Base-by-base conservation (phyloP, 2,888 invertebrate genomes). In the Callosobruchus maculatus region DNA sequence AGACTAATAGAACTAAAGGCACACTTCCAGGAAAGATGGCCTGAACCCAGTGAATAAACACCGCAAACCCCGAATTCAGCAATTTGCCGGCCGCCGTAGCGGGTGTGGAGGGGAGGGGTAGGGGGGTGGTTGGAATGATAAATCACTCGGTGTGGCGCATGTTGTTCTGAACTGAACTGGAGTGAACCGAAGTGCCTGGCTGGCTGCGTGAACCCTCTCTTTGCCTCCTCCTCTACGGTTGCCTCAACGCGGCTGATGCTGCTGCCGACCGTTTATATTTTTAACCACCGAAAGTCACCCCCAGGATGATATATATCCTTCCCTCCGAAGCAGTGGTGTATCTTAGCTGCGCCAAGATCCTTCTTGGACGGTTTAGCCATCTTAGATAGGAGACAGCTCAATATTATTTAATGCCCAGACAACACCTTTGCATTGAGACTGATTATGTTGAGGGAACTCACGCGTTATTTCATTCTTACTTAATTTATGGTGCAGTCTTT, bases 211-310 rank as follows among this genome's bases (percentile, higher is more conserved):
- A 30, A 9, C 30, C 30, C n/a, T n/a, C n/a, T n/a, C n/a, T 30
- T 30, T 30, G 49, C 67, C 71, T 1, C 21, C 71, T n/a, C 30
- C 49, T 20, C 71, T 66, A 21, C 67, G 66, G 5, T 30, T 30
- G 49, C 49, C 49, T 49, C 49, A 49, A 49, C 49, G 49, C 49
- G 49, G 68, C 30, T 78, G 77, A 76, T 76, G 77, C 74, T 78
- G 77, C 81, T 79, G 79, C 77, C 80, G 79, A 81, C 82, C 83
- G 81, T 83, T 82, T 84, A 83, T 83, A 82, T 84, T 84, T 84
- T 84, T 83, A 82, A 81, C 82, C 78, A 80, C 80, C 77, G 79
- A 78, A 82, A 82, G 82, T 83, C 82, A 80, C 77, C 77, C 18
- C 13, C 49, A 78, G 74, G 79, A 83, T 84, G 83, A 84, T 83